These are phyloP conservation scores for Aphelinus atriplicis DNA, from an alignment of 1,140 invertebrate genomes.

Conservation along the genomic window DNA sequence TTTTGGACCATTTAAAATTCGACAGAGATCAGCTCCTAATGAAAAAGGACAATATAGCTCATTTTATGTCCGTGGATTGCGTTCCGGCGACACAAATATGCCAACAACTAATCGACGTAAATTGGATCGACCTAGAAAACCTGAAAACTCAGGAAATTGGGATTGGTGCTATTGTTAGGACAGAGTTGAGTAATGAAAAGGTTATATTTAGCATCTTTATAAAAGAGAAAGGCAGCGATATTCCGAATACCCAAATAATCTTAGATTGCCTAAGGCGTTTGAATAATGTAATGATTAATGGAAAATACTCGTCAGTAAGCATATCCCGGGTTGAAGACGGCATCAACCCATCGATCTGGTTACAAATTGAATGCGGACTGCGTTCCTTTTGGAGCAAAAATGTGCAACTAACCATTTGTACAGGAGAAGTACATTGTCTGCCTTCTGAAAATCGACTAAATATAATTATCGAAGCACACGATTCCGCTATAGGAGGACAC, in stretches of 20 bases:
- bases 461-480: not conserved
- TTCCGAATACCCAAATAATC: not conserved
- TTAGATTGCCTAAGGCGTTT: not conserved
- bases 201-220: not conserved
- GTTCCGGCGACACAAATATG: slow-evolving; percentile 3
- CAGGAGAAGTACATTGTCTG: slow-evolving; percentile 24
- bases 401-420: slow-evolving; percentile 31
- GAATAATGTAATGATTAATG: not conserved
- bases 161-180: not conserved
- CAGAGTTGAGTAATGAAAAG: not conserved
- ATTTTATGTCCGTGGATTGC: slow-evolving; percentile 9
- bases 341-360: not conserved
- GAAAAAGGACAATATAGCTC: not conserved
- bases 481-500: not conserved
- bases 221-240: not conserved
- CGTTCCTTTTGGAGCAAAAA: not conserved
- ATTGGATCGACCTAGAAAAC: not conserved
- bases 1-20: too few species aligned
- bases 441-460: slow-evolving; percentile 47
- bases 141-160: not conserved
- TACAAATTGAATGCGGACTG: not conserved
- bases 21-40: too few species aligned
- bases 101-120: not conserved
- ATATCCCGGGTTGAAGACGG: not conserved
- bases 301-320: not conserved